A percentile compares a stretch with the other conserved stretches of the same genome.
Conservation (phyloP, 1,140 invertebrate species). For the Acromyrmex charruanus region DNA sequence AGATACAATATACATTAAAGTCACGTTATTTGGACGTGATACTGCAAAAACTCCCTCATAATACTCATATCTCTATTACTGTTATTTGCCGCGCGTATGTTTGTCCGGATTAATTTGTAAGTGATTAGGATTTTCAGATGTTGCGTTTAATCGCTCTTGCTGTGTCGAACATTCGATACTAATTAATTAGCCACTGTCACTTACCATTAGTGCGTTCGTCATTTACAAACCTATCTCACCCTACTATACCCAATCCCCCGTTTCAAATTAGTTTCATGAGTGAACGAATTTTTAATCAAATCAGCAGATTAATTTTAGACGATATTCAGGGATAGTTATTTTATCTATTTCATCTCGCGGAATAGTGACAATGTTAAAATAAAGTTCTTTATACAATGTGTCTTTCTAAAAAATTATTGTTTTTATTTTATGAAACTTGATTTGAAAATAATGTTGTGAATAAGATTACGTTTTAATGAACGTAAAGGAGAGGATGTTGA, state of each 20-base stretch:
- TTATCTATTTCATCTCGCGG: neutral
- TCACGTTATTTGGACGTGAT: too few species aligned
- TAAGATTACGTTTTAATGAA: constrained; percentile 4
- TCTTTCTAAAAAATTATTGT: neutral
- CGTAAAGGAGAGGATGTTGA: neutral
- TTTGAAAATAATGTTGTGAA: neutral
- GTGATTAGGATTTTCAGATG: constrained; percentile 54
- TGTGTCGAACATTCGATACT: constrained; percentile 78
- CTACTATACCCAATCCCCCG: neutral
- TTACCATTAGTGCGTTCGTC: constrained; percentile 80
- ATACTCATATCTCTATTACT: neutral
- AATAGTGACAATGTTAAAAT: neutral
- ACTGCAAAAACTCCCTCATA: too few species aligned
- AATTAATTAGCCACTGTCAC: constrained; percentile 83
- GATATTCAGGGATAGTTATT: neutral
- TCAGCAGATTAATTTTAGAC: neutral
- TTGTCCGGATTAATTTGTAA: constrained; percentile 23
- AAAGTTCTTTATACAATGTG: neutral
- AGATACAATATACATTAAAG: too few species aligned
- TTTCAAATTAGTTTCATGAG: constrained; percentile 39
- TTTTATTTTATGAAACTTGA: neutral
- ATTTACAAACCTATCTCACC: constrained; percentile 70
- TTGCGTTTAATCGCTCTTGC: constrained; percentile 40
- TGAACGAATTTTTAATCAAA: constrained; percentile 31
- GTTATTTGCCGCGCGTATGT: neutral